Percentiles rank a stretch among this genome's conserved stretches.
Conservation (phyloP, 2,113 vertebrate species). For the Indri indri region DNA sequence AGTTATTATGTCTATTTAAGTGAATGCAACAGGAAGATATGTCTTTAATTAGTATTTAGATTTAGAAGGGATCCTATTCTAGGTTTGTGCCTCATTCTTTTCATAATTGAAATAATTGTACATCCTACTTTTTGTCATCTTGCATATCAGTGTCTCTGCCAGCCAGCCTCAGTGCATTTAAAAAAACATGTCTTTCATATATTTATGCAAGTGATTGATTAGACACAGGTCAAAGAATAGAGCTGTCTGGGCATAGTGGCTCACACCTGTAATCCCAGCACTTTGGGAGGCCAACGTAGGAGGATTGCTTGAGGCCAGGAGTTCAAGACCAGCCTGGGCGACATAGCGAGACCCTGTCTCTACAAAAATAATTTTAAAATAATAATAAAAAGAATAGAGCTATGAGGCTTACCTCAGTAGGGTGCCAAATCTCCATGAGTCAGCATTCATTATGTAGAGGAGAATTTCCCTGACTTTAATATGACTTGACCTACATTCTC, state of each 20-base stretch:
- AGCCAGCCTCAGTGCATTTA: background rate
- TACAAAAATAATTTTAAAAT: too few species aligned
- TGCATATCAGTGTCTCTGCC: background rate
- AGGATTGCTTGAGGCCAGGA: too few species aligned
- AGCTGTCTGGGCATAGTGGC: background rate
- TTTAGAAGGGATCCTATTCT: background rate
- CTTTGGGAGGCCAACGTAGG: too few species aligned
- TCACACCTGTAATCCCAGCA: too few species aligned
- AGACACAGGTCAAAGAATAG: background rate
- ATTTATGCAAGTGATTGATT: background rate
- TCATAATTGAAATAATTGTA: constrained; percentile 40
- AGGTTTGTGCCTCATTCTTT: background rate
- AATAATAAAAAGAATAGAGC: background rate
- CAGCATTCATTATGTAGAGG: background rate
- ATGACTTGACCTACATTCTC: background rate
- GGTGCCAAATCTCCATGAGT: background rate
- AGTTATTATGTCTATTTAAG: background rate
- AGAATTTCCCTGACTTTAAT: background rate
- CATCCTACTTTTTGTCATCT: background rate
- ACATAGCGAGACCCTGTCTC: too few species aligned
- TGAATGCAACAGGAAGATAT: background rate
- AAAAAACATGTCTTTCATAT: background rate
- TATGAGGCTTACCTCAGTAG: background rate
- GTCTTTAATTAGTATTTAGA: constrained; percentile 8
- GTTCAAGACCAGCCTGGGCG: too few species aligned